Conservation (phyloP, 2,888 invertebrate species). For the Agrenia bidenticulata region DNA sequence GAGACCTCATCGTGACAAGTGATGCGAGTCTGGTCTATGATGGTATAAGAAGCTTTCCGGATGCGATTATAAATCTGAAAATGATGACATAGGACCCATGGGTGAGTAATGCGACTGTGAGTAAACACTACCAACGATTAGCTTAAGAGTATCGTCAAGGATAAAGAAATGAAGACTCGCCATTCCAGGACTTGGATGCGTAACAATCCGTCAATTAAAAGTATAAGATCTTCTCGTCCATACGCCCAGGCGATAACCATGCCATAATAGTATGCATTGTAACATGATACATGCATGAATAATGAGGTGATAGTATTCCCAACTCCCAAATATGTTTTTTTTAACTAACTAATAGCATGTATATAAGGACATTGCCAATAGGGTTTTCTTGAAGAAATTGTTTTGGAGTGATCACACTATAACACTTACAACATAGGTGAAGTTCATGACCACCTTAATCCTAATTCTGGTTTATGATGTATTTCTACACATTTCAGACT, state of each 20-base stretch:
- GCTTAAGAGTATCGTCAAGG: constrained; percentile 13
- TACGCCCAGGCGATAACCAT: constrained; percentile 6
- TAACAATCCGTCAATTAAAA: constrained; percentile 21
- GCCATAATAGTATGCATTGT: background rate
- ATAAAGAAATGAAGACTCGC: constrained; percentile 20
- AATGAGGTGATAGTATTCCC: constrained; percentile 8
- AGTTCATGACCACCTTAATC: too few relatives aligned
- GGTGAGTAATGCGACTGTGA: background rate
- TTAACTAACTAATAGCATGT: too few relatives aligned
- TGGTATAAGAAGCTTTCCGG: too few relatives aligned
- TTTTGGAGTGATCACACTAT: too few relatives aligned
- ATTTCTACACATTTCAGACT: too few relatives aligned
- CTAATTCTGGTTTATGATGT: too few relatives aligned
- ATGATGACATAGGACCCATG: background rate
- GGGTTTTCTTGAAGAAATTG: too few relatives aligned
- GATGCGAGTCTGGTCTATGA: background rate
- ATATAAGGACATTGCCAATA: too few relatives aligned
- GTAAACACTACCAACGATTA: background rate
- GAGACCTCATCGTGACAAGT: background rate
- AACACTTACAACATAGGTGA: too few relatives aligned
- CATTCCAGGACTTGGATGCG: constrained; percentile 22
- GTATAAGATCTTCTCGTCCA: constrained; percentile 1
- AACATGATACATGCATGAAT: constrained; percentile 8
- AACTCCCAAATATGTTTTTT: background rate
- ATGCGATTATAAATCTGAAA: too few relatives aligned